Evolutionary conservation across 1,140 invertebrate species (phyloP).

Genomic region (Temnothorax curvispinosus): DNA sequence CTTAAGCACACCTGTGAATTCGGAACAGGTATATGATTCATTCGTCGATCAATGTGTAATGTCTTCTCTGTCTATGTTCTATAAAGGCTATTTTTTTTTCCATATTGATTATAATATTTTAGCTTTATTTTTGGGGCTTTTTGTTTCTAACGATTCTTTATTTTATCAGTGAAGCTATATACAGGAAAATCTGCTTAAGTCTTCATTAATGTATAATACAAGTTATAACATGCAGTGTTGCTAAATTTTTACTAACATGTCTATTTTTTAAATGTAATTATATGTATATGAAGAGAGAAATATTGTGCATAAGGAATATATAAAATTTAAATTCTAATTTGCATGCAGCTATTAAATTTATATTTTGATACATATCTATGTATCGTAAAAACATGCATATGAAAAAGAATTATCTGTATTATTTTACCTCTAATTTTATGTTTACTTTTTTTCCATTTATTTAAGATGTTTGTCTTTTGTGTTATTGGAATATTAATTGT

Average conservation of each 20-base stretch:
- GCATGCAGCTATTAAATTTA: slow-evolving; percentile 7
- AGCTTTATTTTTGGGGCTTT: slow-evolving; percentile 33
- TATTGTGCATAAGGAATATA: neutral
- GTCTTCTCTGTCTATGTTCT: slow-evolving; percentile 38
- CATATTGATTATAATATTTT: slow-evolving; percentile 33
- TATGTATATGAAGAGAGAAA: neutral
- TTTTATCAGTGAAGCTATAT: slow-evolving; percentile 7
- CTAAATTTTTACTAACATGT: neutral
- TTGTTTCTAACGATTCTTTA: slow-evolving; percentile 11
- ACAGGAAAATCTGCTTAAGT: neutral
- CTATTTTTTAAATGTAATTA: neutral
- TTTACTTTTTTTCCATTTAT: neutral
- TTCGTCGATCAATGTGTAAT: slow-evolving; percentile 70
- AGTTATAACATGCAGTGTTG: neutral
- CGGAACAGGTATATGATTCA: slow-evolving; percentile 84
- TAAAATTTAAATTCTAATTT: neutral
- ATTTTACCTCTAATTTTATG: neutral
- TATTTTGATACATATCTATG: neutral
- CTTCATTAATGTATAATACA: neutral
- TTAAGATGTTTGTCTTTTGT: slow-evolving; percentile 12
- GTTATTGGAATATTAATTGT: neutral
- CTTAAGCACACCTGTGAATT: slow-evolving; percentile 85
- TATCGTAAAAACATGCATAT: neutral
- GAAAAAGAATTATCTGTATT: neutral
- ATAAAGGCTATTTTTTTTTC: slow-evolving; percentile 33